Conservation (phyloP, 2,113 vertebrate genomes). For the Benitochromis conjunctus region DNA sequence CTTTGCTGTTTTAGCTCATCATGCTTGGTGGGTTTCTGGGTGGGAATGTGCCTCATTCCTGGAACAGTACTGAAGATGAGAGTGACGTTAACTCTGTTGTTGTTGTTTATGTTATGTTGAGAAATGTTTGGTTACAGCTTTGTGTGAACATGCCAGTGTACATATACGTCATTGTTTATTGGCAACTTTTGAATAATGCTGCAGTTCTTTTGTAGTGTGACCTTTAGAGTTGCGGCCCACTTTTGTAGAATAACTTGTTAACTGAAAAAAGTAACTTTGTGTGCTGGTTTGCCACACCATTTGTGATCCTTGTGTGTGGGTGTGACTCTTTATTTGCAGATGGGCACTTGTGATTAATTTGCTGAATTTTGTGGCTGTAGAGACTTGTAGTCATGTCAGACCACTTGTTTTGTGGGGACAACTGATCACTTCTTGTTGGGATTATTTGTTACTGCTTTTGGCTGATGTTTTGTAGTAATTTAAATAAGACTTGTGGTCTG, state of each 20-base stretch:
- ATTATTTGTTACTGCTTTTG: background rate
- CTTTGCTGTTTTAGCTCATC: background rate
- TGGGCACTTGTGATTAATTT: background rate
- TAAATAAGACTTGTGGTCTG: background rate
- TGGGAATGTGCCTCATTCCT: background rate
- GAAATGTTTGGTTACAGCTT: background rate
- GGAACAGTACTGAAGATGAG: background rate
- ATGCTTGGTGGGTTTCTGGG: background rate
- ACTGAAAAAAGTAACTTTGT: background rate
- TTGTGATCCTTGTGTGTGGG: fast-evolving
- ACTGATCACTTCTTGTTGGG: background rate
- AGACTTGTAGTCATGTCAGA: background rate
- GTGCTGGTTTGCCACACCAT: background rate
- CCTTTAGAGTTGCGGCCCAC: fast-evolving
- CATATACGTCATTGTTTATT: background rate
- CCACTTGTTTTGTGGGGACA: background rate
- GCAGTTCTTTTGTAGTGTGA: background rate
- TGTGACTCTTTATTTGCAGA: background rate
- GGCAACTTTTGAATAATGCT: background rate
- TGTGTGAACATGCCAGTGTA: background rate
- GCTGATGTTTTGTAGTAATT: background rate
- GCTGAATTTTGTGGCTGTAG: background rate
- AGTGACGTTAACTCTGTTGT: background rate
- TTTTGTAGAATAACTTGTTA: background rate
- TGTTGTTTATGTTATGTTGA: background rate